phyloP scores from a whole-genome alignment of 2,797 vertebrate genomes.

The Psittacula echo region DNA sequence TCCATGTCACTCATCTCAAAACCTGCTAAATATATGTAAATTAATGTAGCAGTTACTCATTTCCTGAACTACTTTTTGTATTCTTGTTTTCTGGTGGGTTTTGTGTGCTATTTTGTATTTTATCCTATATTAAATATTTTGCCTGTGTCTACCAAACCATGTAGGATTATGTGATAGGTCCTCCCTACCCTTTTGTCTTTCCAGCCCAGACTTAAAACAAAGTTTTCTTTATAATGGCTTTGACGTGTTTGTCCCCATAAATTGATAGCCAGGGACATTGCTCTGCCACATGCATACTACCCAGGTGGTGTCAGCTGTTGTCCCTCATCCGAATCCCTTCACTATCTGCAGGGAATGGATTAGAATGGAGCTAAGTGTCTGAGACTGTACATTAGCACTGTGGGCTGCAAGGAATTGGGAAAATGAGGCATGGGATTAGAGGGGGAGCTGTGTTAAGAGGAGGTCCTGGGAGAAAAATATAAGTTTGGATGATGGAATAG shows the following conservation, averaged over 20 bases:
- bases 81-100: neutral
- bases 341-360: neutral
- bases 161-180: neutral
- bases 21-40: neutral
- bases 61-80: neutral
- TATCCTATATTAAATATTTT: neutral
- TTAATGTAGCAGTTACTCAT: neutral
- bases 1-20: neutral
- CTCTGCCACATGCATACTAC: neutral
- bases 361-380: neutral
- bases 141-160: neutral
- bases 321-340: neutral
- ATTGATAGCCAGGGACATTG: neutral
- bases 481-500: neutral
- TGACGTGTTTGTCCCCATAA: neutral
- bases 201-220: neutral
- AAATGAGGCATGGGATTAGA: neutral
- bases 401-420: neutral
- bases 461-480: neutral
- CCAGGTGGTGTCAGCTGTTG: accelerated
- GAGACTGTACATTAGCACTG: neutral
- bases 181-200: neutral
- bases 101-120: neutral
- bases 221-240: neutral
- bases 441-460: neutral